Conservation (phyloP, 2,797 vertebrate species). For the Sebastes elongatus region DNA sequence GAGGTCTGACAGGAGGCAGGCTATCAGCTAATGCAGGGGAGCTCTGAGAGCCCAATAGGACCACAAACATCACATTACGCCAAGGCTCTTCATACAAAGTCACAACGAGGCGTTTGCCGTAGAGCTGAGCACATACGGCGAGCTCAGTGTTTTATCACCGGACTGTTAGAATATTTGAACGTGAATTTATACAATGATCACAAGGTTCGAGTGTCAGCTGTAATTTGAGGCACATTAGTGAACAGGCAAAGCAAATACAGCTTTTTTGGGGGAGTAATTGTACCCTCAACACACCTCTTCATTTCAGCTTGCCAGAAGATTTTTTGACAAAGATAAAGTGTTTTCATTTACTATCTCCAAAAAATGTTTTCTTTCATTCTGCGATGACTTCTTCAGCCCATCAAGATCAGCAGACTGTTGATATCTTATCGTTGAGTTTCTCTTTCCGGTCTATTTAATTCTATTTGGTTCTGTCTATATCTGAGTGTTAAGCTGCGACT, state of each 20-base stretch:
- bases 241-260: background rate
- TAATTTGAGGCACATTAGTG: conserved; percentile 28
- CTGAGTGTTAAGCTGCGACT: conserved; percentile 16
- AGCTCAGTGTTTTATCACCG: conserved; percentile 9
- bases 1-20: conserved; percentile 67
- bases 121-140: conserved; percentile 8
- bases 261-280: background rate
- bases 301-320: background rate
- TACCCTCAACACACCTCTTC: background rate
- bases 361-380: background rate
- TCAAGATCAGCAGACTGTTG: conserved; percentile 14
- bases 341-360: background rate
- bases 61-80: conserved; percentile 55
- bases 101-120: conserved; percentile 20
- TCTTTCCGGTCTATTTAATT: conserved; percentile 30
- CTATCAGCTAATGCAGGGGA: conserved; percentile 74
- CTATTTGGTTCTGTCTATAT: conserved; percentile 10
- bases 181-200: conserved; percentile 9
- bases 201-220: conserved; percentile 7
- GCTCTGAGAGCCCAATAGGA: conserved; percentile 45
- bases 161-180: conserved; percentile 22
- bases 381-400: background rate
- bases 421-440: background rate
- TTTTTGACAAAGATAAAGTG: conserved; percentile 25
- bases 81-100: conserved; percentile 36